Base-by-base conservation (phyloP, 2,888 invertebrate genomes). In the Biston betularia region DNA sequence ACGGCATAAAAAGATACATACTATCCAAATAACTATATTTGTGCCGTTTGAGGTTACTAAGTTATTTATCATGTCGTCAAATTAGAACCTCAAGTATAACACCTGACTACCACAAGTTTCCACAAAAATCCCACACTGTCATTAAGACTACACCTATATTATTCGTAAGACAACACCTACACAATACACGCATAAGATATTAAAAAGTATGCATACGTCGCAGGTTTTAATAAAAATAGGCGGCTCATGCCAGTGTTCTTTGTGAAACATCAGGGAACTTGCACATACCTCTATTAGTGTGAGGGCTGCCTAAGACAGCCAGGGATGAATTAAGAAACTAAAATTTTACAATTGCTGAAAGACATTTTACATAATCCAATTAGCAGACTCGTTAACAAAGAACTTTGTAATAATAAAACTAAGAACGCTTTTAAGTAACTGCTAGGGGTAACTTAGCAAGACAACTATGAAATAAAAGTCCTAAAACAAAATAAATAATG, bases 201-300 rank as follows among this genome's bases (percentile, higher is more conserved):
- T 93, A 93, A 93, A 93, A 93, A 90, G 90, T 89, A 87, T 87
- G 89, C 89, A 88, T 90, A 84, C 86, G 89, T 84, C 84, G 89
- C 84, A 87, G 91, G 92, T 90, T 93, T 93, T 93, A 93, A 93
- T 93, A 93, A 93, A 93, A 93, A 93, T 93, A 93, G 93, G 89
- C 91, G 89, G 89, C 87, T 85, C 87, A 83, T 86, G 86, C 85
- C 85, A 89, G 40, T 42, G 38, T 87, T 89, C 92, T 93, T 93
- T 93, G 93, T 93, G 86, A 85, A 86, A 90, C 90, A 90, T 92
- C 92, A 92, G 85, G 92, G 87, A 85, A 84, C 81, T 81, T 81
- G 87, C 84, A 83, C 82, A 85, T 89, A 89, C 89, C 87, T 89
- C 88, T 89, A 88, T 89, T 89, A 87, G 87, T 81, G 83, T 83